Conservation (phyloP, 2,888 invertebrate species). For the Spisula subtruncata region DNA sequence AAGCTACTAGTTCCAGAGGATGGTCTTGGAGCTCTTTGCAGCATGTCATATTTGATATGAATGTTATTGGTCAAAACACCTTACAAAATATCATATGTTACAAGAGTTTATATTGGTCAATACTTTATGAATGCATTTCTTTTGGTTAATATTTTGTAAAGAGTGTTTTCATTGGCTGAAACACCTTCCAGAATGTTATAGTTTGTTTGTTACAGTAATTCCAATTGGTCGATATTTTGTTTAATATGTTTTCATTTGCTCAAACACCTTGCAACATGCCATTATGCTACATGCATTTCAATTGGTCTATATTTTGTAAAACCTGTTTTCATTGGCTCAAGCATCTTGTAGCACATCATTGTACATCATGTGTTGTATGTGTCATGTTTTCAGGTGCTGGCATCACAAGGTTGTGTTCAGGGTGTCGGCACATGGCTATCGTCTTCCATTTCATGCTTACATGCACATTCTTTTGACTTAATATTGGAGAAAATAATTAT, state of each 20-base stretch:
- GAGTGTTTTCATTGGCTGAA: not conserved
- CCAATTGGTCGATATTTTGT: too few species aligned
- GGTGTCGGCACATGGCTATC: not conserved
- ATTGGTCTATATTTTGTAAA: not conserved
- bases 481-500: too few species aligned
- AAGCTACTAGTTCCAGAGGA: too few species aligned
- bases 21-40: too few species aligned
- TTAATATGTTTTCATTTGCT: too few species aligned
- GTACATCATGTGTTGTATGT: not conserved
- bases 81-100: too few species aligned
- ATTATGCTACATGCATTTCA: not conserved
- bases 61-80: not conserved
- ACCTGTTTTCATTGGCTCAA: not conserved
- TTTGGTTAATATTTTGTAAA: too few species aligned
- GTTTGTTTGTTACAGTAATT: too few species aligned
- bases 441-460: not conserved
- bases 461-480: too few species aligned
- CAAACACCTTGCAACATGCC: too few species aligned
- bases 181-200: not conserved
- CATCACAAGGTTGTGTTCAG: not conserved
- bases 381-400: not conserved
- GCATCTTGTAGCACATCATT: not conserved
- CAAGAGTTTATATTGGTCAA: too few species aligned
- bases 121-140: not conserved
- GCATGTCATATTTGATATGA: too few species aligned